Percentiles rank a stretch among this genome's conserved stretches.
Evolutionary conservation across 2,113 vertebrate genomes (phyloP).

Genomic region (Hippoglossus stenolepis): DNA sequence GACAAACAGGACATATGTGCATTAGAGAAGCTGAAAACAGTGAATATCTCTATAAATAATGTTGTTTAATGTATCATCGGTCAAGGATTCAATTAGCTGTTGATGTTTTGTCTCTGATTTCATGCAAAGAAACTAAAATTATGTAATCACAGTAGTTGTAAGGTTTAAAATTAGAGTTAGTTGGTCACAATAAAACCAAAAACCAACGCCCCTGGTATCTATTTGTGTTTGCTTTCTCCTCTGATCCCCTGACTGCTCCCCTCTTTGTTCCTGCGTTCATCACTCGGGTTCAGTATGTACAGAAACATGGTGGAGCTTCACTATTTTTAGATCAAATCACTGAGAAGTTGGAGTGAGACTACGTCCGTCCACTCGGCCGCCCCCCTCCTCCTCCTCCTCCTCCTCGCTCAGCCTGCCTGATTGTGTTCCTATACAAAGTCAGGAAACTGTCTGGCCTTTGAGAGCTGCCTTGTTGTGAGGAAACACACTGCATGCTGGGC

Average conservation of each 20-base stretch:
- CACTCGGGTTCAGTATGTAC: conserved; percentile 32
- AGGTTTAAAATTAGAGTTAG: background rate
- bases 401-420: conserved; percentile 55
- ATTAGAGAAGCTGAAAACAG: too few relatives aligned
- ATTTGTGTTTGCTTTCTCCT: background rate
- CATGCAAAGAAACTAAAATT: too few relatives aligned
- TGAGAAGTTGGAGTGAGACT: conserved; percentile 51
- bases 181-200: too few relatives aligned
- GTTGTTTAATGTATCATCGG: too few relatives aligned
- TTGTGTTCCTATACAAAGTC: conserved; percentile 85
- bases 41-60: too few relatives aligned
- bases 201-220: too few relatives aligned
- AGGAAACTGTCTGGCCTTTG: conserved; percentile 80
- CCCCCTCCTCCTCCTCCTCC: background rate
- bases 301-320: conserved; percentile 41
- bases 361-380: background rate
- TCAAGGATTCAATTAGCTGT: too few relatives aligned
- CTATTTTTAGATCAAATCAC: conserved; percentile 77
- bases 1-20: too few relatives aligned
- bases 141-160: too few relatives aligned
- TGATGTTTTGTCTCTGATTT: too few relatives aligned
- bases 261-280: background rate
- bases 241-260: background rate
- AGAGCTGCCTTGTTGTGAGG: conserved; percentile 70
- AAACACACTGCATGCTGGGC: conserved; percentile 72